Percentiles rank a stretch among this genome's conserved stretches.
These are phyloP conservation scores for Zelleria hepariella DNA, from an alignment of 2,888 invertebrate genomes.

Conservation along the genomic window DNA sequence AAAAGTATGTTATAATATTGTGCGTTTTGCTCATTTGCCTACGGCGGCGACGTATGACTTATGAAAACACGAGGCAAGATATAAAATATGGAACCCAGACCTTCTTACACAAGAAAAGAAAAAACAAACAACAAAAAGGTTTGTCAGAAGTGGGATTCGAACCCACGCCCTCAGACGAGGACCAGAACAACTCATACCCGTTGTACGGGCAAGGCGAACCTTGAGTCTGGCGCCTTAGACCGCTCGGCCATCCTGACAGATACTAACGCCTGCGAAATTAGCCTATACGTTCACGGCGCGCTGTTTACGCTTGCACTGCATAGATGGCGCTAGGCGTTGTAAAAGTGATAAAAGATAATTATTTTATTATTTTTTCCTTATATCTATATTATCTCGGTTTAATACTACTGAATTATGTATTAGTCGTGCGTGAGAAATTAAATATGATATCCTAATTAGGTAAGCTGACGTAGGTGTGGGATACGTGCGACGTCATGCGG, in stretches of 20 bases:
- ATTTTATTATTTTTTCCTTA: background rate
- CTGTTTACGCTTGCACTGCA: conserved; percentile 10
- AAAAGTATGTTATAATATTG: too few species aligned
- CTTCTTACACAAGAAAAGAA: conserved; percentile 7
- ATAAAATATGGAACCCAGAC: too few species aligned
- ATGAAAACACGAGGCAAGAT: too few species aligned
- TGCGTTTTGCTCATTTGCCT: too few species aligned
- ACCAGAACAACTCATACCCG: conserved; percentile 78
- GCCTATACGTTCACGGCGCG: conserved; percentile 15
- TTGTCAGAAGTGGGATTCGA: conserved; percentile 87
- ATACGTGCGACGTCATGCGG: too few species aligned
- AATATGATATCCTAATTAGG: background rate
- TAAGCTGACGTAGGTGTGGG: background rate
- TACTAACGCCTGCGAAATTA: conserved; percentile 22
- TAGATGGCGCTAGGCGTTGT: conserved; percentile 31
- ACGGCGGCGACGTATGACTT: too few species aligned
- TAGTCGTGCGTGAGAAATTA: background rate
- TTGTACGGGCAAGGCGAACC: conserved; percentile 69
- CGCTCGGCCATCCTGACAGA: conserved; percentile 88
- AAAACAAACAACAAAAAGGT: conserved; percentile 37
- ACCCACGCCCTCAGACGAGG: conserved; percentile 87
- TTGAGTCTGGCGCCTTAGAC: conserved; percentile 86
- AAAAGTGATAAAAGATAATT: background rate
- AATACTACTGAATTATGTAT: background rate
- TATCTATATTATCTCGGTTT: too few species aligned